Percentiles rank a stretch among this genome's conserved stretches.
These are phyloP conservation scores for Archocentrus centrarchus DNA, from an alignment of 2,113 vertebrate genomes.

Conservation along the genomic window DNA sequence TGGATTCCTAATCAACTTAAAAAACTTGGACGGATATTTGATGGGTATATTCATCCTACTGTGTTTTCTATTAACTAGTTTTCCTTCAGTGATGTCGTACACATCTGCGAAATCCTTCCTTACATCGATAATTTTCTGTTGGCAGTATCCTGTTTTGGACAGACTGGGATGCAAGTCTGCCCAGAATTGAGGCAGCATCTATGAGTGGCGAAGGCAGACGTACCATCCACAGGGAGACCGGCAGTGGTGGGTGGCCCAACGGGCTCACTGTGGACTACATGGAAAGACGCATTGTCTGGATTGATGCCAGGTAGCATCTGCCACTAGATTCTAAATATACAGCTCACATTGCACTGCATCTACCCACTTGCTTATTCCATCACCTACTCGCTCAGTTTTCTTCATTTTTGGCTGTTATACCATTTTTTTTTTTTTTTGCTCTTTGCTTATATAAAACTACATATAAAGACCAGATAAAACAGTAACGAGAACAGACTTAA, in stretches of 20 bases:
- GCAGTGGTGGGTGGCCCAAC: constrained; percentile 95
- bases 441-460: constrained; percentile 10
- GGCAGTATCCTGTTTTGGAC: constrained; percentile 96
- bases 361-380: constrained; percentile 36
- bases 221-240: constrained; percentile 94
- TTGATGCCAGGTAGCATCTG: constrained; percentile 89
- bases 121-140: constrained; percentile 1
- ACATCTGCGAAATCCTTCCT: neutral
- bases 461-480: neutral
- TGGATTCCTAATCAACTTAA: neutral
- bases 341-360: neutral
- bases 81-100: neutral
- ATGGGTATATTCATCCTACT: neutral
- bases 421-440: neutral
- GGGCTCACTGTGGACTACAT: constrained; percentile 97
- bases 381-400: neutral
- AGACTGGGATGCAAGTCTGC: constrained; percentile 95
- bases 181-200: constrained; percentile 95
- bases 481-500: neutral
- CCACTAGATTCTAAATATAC: neutral
- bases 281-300: constrained; percentile 96
- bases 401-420: neutral
- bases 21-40: neutral
- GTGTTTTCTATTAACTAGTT: neutral
- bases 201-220: constrained; percentile 94